These are phyloP conservation scores for Sanderia malayensis DNA, from an alignment of 30 jellyfish, hydroid and myxozoan genomes.

Conservation along the genomic window DNA sequence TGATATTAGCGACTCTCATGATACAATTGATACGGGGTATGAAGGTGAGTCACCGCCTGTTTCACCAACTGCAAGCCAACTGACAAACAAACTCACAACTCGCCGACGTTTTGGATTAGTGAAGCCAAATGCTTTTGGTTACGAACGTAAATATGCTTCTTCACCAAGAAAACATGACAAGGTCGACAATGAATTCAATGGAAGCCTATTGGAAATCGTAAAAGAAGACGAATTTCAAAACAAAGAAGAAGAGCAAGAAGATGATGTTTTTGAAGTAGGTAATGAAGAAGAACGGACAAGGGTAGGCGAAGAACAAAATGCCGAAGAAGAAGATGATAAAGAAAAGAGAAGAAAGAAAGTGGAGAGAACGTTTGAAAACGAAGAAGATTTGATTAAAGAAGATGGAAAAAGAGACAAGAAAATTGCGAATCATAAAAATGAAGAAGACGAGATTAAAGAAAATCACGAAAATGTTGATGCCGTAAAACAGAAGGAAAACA, in stretches of 20 bases:
- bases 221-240: conserved; percentile 3
- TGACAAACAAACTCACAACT: background rate
- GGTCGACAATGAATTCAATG: background rate
- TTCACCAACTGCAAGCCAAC: conserved; percentile 1
- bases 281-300: conserved; percentile 14
- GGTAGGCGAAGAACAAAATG: background rate
- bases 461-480: background rate
- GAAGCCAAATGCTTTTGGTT: background rate
- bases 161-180: conserved; percentile 1
- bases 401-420: background rate
- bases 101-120: conserved; percentile 13
- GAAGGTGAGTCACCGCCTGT: conserved; percentile 21
- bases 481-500: background rate
- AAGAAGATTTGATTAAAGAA: background rate
- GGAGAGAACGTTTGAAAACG: too few species aligned
- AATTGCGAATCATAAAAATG: too few species aligned
- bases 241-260: background rate
- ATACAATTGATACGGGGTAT: conserved; percentile 34
- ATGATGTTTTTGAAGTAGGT: background rate
- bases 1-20: conserved; percentile 25
- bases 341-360: too few species aligned
- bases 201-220: background rate
- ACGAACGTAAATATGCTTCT: background rate
- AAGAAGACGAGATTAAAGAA: too few species aligned
- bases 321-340: background rate